phyloP scores from a whole-genome alignment of 2,888 invertebrate genomes.

The Philaethria dido region DNA sequence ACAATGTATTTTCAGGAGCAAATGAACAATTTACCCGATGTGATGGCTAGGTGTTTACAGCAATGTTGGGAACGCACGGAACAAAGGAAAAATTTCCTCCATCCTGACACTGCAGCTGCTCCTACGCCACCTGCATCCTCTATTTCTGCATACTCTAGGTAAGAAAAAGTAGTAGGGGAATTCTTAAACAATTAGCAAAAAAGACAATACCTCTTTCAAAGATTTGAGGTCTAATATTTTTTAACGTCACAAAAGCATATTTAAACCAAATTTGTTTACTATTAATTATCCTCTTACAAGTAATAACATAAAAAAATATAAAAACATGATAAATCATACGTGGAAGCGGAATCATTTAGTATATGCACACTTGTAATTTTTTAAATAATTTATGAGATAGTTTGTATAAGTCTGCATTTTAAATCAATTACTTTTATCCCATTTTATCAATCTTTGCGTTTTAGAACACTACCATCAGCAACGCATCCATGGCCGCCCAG shows the following conservation, averaged over 20 bases:
- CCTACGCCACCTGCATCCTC: conserved; percentile 80
- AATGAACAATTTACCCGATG: conserved; percentile 92
- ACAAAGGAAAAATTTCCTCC: conserved; percentile 92
- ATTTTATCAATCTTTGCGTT: conserved; percentile 46
- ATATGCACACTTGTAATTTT: too few species aligned
- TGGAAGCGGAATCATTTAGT: too few species aligned
- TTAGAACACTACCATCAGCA: conserved; percentile 84
- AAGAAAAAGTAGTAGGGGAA: conserved; percentile 27
- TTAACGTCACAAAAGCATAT: too few species aligned
- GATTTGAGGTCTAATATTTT: too few species aligned
- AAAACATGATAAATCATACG: too few species aligned
- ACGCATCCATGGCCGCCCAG: conserved; percentile 92
- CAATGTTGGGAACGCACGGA: conserved; percentile 92
- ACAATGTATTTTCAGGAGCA: conserved; percentile 84
- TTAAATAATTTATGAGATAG: too few species aligned
- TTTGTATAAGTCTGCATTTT: neutral
- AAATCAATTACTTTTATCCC: neutral
- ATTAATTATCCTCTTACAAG: too few species aligned
- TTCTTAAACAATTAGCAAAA: too few species aligned
- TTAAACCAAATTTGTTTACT: too few species aligned
- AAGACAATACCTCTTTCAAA: too few species aligned
- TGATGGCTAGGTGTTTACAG: conserved; percentile 89
- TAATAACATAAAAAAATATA: too few species aligned
- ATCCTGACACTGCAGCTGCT: conserved; percentile 93
- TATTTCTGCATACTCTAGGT: conserved; percentile 85